These are phyloP conservation scores for Ctenopoma multispine DNA, from an alignment of 2,797 vertebrate species.

Conservation along the genomic window DNA sequence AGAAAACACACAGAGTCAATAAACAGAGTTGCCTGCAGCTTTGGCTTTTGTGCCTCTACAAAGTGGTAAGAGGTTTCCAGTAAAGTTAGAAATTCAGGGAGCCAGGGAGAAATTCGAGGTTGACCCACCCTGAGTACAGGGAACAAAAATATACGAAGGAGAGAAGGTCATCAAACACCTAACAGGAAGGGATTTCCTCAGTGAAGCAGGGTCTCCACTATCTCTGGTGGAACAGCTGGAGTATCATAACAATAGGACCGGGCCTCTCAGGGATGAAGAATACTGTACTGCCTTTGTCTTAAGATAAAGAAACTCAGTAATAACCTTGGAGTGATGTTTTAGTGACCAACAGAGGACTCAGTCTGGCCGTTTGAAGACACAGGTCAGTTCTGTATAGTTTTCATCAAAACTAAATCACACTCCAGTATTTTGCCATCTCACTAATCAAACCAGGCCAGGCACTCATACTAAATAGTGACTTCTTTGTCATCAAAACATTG, in stretches of 20 bases:
- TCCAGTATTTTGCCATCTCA: conserved; percentile 35
- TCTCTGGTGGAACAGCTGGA: conserved; percentile 63
- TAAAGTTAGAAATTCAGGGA: conserved; percentile 28
- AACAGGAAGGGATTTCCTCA: conserved; percentile 52
- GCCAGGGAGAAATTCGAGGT: conserved; percentile 11
- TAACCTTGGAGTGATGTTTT: conserved; percentile 40
- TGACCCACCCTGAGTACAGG: conserved; percentile 22
- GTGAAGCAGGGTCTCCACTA: conserved; percentile 36
- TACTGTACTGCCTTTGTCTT: conserved; percentile 32
- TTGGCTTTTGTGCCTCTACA: conserved; percentile 44
- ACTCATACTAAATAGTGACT: conserved; percentile 55
- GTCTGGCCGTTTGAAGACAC: too few species aligned
- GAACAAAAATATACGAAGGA: conserved; percentile 50
- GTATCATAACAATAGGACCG: conserved; percentile 61
- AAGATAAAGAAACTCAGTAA: conserved; percentile 58
- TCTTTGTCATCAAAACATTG: neutral
- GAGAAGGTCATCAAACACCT: conserved; percentile 44
- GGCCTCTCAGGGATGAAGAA: conserved; percentile 42
- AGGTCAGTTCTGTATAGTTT: too few species aligned
- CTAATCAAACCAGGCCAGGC: conserved; percentile 39
- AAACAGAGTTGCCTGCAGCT: conserved; percentile 67
- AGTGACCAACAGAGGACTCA: conserved; percentile 26
- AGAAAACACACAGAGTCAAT: conserved; percentile 64
- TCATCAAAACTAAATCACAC: too few species aligned
- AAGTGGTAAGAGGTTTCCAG: conserved; percentile 47